A percentile compares a stretch with the other conserved stretches of the same genome.
phyloP scores from a whole-genome alignment of 1,140 invertebrate species.

The Drosophila ohnishii region DNA sequence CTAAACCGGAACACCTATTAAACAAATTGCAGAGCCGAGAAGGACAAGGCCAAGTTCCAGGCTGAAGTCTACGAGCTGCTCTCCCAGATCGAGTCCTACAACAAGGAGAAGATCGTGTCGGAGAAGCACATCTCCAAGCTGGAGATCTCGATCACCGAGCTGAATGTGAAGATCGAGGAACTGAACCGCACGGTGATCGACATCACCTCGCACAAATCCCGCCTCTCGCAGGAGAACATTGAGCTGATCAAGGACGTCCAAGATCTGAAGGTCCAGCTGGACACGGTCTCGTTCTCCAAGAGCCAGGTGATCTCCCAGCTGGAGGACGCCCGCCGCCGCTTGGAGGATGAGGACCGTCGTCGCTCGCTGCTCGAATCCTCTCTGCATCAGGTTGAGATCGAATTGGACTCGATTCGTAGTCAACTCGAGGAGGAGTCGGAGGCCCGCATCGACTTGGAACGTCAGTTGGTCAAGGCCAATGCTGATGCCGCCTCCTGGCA shows the following conservation, averaged over 20 bases:
- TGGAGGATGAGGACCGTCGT: constrained; percentile 97
- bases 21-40: constrained; percentile 90
- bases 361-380: constrained; percentile 93
- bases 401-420: constrained; percentile 95
- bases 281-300: constrained; percentile 95
- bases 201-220: constrained; percentile 95
- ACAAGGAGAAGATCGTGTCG: constrained; percentile 94
- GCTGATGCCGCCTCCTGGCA: constrained; percentile 94
- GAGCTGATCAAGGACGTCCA: constrained; percentile 96
- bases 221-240: constrained; percentile 95
- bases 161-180: constrained; percentile 97
- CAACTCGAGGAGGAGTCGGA: constrained; percentile 98
- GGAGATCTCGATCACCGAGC: constrained; percentile 93
- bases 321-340: constrained; percentile 95
- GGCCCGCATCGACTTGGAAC: constrained; percentile 96
- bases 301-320: constrained; percentile 93
- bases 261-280: constrained; percentile 95
- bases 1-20: constrained; percentile 51
- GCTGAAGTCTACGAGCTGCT: constrained; percentile 97
- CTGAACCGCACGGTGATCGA: constrained; percentile 97
- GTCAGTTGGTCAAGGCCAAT: constrained; percentile 95
- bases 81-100: constrained; percentile 95
- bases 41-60: constrained; percentile 98
- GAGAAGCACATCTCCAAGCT: constrained; percentile 95
- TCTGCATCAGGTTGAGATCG: constrained; percentile 95